Evolutionary conservation across 1,140 invertebrate genomes (phyloP), one percentile per base, ranked within the genome.

Genomic region (Dendrolimus punctatus): DNA sequence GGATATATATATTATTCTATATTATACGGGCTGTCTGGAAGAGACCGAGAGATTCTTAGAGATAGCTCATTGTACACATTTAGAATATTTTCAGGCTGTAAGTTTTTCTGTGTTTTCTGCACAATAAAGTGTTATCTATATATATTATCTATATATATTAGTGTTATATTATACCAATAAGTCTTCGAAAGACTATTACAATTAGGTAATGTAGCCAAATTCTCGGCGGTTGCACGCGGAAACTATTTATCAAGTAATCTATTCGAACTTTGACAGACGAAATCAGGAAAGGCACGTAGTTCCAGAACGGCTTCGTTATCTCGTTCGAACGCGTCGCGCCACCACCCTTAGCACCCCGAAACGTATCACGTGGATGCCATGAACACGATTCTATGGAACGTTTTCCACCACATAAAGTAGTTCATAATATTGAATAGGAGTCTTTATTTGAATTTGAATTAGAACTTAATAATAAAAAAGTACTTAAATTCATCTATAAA

Each of bases 241-340:
- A 48, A 57, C 58, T 62, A 62, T 66, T 54, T 51, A 53, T 58
- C 56, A 64, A 67, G 59, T 55, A 59, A 67, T 67, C 64, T 64
- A 61, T 64, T 53, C 47, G 49, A 60, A 64, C 57, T 68, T 68
- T 64, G 56, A 56, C 50, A 58, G 55, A 58, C 49, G 55, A 51
- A 59, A 39, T 49, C 50, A 40, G 55, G 54, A 64, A 51, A 55
- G 46, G 58, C 58, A 64, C 58, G 58, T 64, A 60, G 49, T 46
- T 40, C 9, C 44, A 51, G 54, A 60, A 47, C 52, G 46, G 53
- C 51, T 68, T 68, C 66, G 66, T 68, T 68, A 68, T 68, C 62
- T 60, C 53, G 58, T 64, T 60, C 48, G 58, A 58, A 45, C 56
- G 53, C 54, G 48, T 40, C 55, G 55, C 58, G 53, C 47, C 56